A percentile compares a stretch with the other conserved stretches of the same genome.
These are phyloP conservation scores for Phyllostomus hastatus DNA, from an alignment of 2,113 vertebrate species.

Conservation along the genomic window DNA sequence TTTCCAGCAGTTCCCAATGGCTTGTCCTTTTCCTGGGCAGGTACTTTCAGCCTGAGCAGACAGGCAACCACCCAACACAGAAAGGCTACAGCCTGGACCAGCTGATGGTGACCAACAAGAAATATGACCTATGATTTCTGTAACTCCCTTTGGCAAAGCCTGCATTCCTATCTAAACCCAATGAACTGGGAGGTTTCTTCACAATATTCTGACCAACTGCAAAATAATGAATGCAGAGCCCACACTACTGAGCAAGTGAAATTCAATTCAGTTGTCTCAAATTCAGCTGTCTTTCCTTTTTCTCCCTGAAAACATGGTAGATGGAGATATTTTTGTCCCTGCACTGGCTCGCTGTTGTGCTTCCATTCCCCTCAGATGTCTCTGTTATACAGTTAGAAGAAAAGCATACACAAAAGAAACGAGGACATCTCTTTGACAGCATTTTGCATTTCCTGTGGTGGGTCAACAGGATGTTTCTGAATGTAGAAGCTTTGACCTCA, in stretches of 20 bases:
- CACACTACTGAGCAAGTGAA: neutral
- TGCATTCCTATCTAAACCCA: neutral
- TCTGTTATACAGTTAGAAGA: neutral
- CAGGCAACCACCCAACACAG: neutral
- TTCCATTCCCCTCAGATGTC: neutral
- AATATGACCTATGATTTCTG: neutral
- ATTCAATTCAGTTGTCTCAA: neutral
- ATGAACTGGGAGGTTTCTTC: neutral
- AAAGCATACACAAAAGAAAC: neutral
- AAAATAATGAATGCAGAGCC: neutral
- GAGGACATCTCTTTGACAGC: neutral
- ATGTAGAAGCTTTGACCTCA: neutral
- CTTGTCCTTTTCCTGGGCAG: neutral
- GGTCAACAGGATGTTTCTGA: neutral
- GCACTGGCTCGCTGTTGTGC: neutral
- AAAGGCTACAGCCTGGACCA: neutral
- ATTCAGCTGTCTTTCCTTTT: neutral
- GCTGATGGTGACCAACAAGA: neutral
- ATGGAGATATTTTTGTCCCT: neutral
- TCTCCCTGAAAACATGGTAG: neutral
- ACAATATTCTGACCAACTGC: neutral
- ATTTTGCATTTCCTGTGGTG: neutral
- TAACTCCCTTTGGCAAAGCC: neutral
- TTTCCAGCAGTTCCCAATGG: neutral
- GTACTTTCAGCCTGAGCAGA: neutral